Percentiles rank a stretch among this genome's conserved stretches.
phyloP scores from a whole-genome alignment of 2,888 invertebrate species.

The Entomobrya proxima region DNA sequence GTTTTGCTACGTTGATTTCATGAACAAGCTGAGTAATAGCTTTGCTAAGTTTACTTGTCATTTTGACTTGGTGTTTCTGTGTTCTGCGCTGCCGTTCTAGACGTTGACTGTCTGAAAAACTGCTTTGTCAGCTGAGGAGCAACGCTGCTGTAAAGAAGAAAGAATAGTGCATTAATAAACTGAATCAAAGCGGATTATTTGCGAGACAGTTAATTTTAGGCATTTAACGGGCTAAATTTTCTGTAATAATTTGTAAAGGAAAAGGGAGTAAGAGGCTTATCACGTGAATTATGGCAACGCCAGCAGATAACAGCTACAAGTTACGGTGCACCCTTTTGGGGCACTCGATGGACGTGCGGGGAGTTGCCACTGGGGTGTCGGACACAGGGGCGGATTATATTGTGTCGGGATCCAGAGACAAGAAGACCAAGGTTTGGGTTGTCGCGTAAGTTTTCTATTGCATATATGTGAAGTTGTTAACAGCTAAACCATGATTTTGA shows the following conservation, averaged over 20 bases:
- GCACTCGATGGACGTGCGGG: constrained; percentile 91
- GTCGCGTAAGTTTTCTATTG: constrained; percentile 79
- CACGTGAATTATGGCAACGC: background rate
- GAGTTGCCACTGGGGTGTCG: constrained; percentile 80
- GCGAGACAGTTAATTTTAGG: no score
- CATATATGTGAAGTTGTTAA: background rate
- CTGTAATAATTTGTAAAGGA: no score
- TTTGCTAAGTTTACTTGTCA: background rate
- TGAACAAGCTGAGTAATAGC: background rate
- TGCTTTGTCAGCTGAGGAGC: no score
- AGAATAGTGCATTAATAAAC: no score
- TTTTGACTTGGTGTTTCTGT: background rate
- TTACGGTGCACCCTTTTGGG: constrained; percentile 87
- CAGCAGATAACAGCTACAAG: constrained; percentile 81
- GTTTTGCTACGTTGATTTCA: background rate
- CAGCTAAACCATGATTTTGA: background rate
- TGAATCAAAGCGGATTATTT: no score
- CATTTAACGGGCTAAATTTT: no score
- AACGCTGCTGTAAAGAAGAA: no score
- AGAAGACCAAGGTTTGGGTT: constrained; percentile 91
- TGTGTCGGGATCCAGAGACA: constrained; percentile 92
- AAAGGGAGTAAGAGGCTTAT: no score
- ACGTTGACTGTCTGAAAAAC: background rate
- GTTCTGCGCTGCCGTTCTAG: background rate
- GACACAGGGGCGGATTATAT: constrained; percentile 83